These are phyloP conservation scores for Meriones psammophilus DNA, from an alignment of 2,797 vertebrate species.

Conservation along the genomic window DNA sequence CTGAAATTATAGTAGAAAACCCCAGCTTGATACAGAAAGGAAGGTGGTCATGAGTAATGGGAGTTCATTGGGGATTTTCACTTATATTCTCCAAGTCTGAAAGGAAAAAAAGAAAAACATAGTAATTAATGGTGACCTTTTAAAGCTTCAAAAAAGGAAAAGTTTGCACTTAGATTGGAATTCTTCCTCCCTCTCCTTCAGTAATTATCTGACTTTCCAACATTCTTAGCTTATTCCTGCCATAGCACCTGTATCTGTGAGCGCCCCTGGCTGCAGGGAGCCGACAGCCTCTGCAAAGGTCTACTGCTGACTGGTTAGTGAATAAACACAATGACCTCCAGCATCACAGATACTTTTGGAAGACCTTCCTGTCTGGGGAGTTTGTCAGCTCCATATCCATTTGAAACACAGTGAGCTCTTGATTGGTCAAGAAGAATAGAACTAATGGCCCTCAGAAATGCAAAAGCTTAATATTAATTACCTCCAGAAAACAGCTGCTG, in stretches of 20 bases:
- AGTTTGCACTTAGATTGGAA: slow-evolving; percentile 9
- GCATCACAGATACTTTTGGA: slow-evolving; percentile 44
- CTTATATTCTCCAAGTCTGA: neutral
- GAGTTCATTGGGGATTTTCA: neutral
- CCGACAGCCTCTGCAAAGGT: neutral
- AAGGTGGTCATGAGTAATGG: neutral
- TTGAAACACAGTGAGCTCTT: slow-evolving; percentile 60
- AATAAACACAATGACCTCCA: slow-evolving; percentile 20
- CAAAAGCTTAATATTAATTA: slow-evolving; percentile 78
- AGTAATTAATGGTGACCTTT: neutral
- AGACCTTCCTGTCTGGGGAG: slow-evolving; percentile 33
- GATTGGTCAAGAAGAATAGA: slow-evolving; percentile 80
- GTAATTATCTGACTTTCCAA: neutral
- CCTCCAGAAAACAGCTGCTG: slow-evolving; percentile 72
- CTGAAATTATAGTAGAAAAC: neutral
- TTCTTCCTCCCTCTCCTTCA: neutral
- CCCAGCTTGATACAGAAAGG: neutral
- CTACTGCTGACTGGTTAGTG: neutral
- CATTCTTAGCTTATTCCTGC: neutral
- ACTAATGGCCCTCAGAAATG: slow-evolving; percentile 79
- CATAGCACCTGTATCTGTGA: neutral
- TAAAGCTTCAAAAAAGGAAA: neutral
- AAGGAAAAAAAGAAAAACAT: slow-evolving; percentile 23
- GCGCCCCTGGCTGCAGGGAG: neutral
- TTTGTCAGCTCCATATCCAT: slow-evolving; percentile 33